Evolutionary conservation across 2,888 invertebrate species (phyloP).

Genomic region (Melanotus villosus): DNA sequence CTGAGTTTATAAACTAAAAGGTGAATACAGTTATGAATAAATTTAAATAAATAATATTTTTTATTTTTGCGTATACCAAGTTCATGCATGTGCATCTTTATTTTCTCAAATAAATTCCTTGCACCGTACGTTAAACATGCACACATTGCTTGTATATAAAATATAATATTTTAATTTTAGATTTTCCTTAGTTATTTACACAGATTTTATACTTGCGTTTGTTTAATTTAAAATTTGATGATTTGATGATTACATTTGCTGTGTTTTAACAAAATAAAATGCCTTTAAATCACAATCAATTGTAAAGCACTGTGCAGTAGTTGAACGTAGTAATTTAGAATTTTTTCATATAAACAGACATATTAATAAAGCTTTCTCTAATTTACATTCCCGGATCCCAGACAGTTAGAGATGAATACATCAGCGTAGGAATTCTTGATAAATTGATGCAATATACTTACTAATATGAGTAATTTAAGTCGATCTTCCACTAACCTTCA

Average conservation of each 20-base stretch:
- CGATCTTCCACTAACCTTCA: slow-evolving; percentile 7
- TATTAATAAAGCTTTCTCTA: slow-evolving; percentile 18
- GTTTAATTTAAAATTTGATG: not conserved
- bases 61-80: slow-evolving; percentile 4
- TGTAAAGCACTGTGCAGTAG: not conserved
- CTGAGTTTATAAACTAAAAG: slow-evolving; percentile 34
- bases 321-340: not conserved
- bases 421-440: slow-evolving; percentile 14
- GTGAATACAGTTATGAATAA: slow-evolving; percentile 41
- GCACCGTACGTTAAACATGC: not conserved
- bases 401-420: slow-evolving; percentile 9
- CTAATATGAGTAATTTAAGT: slow-evolving; percentile 18
- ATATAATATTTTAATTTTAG: slow-evolving; percentile 2
- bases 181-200: not conserved
- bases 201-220: too few species aligned
- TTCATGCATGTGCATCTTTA: slow-evolving; percentile 24
- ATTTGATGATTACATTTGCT: too few species aligned
- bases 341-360: slow-evolving; percentile 9
- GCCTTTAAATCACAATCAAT: slow-evolving; percentile 1
- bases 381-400: slow-evolving; percentile 19
- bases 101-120: slow-evolving; percentile 15
- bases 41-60: slow-evolving; percentile 41
- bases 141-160: not conserved
- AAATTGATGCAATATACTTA: slow-evolving; percentile 14
- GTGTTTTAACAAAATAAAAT: too few species aligned